Percentiles rank a stretch among this genome's conserved stretches.
Conservation (phyloP, 2,113 vertebrate genomes). For the Barbus barbus region DNA sequence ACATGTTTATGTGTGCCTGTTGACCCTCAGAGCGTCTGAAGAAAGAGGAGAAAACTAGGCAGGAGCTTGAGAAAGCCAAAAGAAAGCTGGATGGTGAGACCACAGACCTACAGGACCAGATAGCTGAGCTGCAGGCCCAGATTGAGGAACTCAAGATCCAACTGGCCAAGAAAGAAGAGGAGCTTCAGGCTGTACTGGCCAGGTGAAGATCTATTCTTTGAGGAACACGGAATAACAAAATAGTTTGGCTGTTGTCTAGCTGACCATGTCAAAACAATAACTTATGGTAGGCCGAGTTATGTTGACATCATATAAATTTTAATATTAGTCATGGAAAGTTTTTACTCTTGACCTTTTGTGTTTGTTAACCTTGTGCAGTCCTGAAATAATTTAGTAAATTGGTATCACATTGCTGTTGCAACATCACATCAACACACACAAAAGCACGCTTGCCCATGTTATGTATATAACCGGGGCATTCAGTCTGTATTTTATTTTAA, state of each 20-base stretch:
- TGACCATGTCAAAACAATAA: neutral
- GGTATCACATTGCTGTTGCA: neutral
- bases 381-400: neutral
- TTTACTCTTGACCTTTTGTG: constrained; percentile 1
- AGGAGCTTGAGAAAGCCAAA: constrained; percentile 96
- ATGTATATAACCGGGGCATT: no score
- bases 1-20: neutral
- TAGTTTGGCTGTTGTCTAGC: neutral
- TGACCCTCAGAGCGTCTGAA: constrained; percentile 86
- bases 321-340: neutral
- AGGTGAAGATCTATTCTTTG: constrained; percentile 74
- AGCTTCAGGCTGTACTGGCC: constrained; percentile 87
- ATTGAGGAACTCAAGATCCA: constrained; percentile 94
- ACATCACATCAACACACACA: neutral
- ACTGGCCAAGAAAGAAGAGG: constrained; percentile 94
- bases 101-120: constrained; percentile 96
- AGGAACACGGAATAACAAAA: neutral
- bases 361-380: neutral
- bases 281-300: neutral
- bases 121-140: constrained; percentile 93
- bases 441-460: no score
- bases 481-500: no score
- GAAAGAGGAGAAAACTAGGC: constrained; percentile 96
- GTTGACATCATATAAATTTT: neutral
- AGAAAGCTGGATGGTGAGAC: constrained; percentile 95